Conservation (phyloP, 2,888 invertebrate species). For the Pyralis farinalis region DNA sequence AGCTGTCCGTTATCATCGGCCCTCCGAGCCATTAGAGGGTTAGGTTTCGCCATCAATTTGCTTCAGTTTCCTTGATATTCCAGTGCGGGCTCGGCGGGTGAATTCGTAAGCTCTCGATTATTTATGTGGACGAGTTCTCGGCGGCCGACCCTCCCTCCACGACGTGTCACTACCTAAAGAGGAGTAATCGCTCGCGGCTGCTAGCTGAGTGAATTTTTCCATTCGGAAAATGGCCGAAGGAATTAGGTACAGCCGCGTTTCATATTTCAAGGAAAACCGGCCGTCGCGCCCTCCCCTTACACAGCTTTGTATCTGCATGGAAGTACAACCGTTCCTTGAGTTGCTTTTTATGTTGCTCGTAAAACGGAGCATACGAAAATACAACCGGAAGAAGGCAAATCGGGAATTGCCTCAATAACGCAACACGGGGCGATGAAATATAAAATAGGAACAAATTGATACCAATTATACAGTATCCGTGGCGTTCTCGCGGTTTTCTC, state of each 20-base stretch:
- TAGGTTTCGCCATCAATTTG: conserved; percentile 55
- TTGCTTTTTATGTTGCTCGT: conserved; percentile 61
- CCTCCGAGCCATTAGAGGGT: conserved; percentile 39
- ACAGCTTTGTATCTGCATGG: conserved; percentile 30
- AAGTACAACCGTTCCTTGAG: conserved; percentile 39
- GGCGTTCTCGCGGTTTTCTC: neutral
- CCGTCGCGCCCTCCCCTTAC: conserved; percentile 27
- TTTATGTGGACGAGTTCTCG: conserved; percentile 58
- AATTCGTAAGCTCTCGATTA: conserved; percentile 69
- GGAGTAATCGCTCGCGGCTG: conserved; percentile 69
- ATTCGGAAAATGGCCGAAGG: conserved; percentile 66
- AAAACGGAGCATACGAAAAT: conserved; percentile 54
- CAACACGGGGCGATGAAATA: conserved; percentile 36
- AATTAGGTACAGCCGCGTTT: conserved; percentile 60
- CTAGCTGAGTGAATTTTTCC: conserved; percentile 67
- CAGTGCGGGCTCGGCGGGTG: conserved; percentile 41
- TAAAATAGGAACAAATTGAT: conserved; percentile 31
- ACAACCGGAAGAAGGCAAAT: conserved; percentile 45
- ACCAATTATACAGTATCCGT: conserved; percentile 23
- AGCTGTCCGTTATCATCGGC: conserved; percentile 32
- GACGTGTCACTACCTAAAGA: conserved; percentile 61
- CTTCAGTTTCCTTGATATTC: conserved; percentile 54
- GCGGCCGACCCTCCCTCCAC: conserved; percentile 38
- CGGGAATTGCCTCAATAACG: conserved; percentile 48
- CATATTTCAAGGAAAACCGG: conserved; percentile 54